Evolutionary conservation across 2,888 invertebrate species (phyloP), one percentile per base, ranked within the genome.

Genomic region (Cantharis lateralis): DNA sequence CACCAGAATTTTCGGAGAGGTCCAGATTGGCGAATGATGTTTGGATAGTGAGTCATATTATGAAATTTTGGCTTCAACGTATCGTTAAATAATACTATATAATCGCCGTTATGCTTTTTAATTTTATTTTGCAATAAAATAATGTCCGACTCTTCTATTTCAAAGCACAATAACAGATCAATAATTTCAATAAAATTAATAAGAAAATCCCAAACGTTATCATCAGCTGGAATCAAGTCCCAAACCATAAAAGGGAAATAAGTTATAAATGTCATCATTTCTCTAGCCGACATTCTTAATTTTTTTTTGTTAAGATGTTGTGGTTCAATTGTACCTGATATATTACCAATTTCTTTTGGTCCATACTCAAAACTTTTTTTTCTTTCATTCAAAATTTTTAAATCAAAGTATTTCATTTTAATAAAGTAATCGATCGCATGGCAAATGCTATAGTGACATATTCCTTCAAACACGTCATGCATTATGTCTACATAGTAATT

Each of bases 171-270:
- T 71, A 80, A 28, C 2, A 77, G 20, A 32, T 83, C 80, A 62
- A 81, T 78, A 62, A 82, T 80, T 77, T 82, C 79, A 11, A 81
- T 72, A 13, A 82, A 76, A 78, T 80, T 79, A 18, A 80, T 66
- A n/a, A 80, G 26, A 78, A 81, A 81, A 15, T 16, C n/a, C 81
- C 82, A 82, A 68, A 83, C 82, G 10, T 72, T 68, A 75, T 83
- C 80, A 66, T 81, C 79, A 24, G 69, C 24, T 13, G 81, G 81
- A 68, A 83, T 71, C 0, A 81, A 28, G 75, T 83, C 82, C 3
- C 78, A 80, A 68, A 82, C 71, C 77, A 83, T 81, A 15, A 82
- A n/a, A n/a, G 81, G 82, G 76, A 83, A 78, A 76, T 78, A 81
- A 11, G 15, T 70, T 61, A 78, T 63, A 73, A 82, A 82, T 13